phyloP scores from a whole-genome alignment of 2,888 invertebrate species.

The Heliconius hortense region DNA sequence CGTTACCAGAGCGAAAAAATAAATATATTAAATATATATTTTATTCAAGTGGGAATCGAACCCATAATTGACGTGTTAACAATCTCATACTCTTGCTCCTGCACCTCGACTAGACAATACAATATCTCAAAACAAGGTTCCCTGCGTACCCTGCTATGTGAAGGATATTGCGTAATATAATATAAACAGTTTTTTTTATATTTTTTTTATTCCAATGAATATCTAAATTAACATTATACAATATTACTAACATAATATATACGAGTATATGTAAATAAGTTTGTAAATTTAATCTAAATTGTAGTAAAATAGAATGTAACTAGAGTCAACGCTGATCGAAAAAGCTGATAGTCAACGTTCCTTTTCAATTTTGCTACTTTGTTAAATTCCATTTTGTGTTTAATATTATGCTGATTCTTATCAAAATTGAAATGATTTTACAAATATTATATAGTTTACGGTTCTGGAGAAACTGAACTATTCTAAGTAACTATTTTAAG shows the following conservation, averaged over 20 bases:
- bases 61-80: background rate
- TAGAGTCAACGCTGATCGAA: slow-evolving; percentile 1
- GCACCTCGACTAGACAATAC: no score
- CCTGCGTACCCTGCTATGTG: no score
- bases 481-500: no score
- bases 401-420: slow-evolving; percentile 5
- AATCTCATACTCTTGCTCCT: no score
- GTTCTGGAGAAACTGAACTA: no score
- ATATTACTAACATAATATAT: background rate
- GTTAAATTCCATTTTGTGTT: slow-evolving; percentile 1
- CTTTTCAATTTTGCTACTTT: slow-evolving; percentile 5
- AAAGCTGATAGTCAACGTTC: slow-evolving; percentile 1
- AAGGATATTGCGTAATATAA: no score
- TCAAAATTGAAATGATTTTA: background rate
- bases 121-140: no score
- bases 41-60: background rate
- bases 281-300: slow-evolving; percentile 1
- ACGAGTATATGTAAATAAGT: background rate
- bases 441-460: no score
- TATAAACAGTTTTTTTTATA: no score
- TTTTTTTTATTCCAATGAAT: background rate
- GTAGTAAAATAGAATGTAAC: background rate
- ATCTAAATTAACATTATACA: background rate
- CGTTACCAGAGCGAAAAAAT: background rate
- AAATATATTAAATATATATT: background rate